Percentiles rank a stretch among this genome's conserved stretches.
Conservation (phyloP, 2,113 vertebrate species). For the Phalacrocorax brasilianus region DNA sequence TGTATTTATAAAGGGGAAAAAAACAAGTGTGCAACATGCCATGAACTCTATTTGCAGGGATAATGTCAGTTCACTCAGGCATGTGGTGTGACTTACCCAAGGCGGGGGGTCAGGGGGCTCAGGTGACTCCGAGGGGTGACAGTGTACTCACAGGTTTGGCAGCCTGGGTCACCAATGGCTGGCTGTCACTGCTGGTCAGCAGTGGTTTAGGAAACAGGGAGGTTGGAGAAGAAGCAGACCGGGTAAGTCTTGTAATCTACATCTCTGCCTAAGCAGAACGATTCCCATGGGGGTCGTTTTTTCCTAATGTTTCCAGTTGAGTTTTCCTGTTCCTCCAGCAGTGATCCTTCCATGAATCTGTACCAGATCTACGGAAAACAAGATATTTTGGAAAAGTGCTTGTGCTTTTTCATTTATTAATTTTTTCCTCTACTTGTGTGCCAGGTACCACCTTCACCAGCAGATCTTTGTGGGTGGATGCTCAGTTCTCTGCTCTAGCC, state of each 20-base stretch:
- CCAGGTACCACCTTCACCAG: not conserved
- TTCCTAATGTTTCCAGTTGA: not conserved
- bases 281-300: not conserved
- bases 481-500: not conserved
- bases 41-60: slow-evolving; percentile 25
- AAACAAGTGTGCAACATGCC: not conserved
- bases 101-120: not conserved
- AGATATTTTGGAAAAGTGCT: not conserved
- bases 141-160: not conserved
- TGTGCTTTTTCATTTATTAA: not conserved
- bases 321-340: not conserved
- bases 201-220: not conserved
- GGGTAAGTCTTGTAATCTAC: not conserved
- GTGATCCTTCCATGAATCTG: not conserved
- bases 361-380: not conserved
- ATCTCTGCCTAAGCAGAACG: not conserved
- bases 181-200: not conserved
- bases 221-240: not conserved
- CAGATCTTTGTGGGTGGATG: not conserved
- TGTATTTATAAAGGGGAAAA: slow-evolving; percentile 59
- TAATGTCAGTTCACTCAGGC: slow-evolving; percentile 3
- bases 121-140: not conserved
- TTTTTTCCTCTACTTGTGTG: not conserved
- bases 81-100: slow-evolving; percentile 18
- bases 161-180: not conserved